Conservation (phyloP, 2,888 invertebrate species). For the Philopedon plagiatum region DNA sequence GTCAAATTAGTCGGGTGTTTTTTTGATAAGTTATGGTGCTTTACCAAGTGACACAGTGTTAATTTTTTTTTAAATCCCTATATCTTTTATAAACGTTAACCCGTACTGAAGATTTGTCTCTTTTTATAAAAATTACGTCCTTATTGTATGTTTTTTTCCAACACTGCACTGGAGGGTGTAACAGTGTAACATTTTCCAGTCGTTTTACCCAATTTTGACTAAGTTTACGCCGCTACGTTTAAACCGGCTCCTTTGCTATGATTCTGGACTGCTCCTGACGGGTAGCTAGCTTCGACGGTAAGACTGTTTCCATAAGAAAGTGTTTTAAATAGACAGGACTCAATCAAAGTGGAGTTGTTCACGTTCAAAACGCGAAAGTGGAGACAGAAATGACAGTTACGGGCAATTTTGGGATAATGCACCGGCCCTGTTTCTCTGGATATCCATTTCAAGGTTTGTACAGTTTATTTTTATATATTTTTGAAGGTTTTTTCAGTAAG, state of each 20-base stretch:
- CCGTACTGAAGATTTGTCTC: too few species aligned
- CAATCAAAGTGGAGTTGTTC: slow-evolving; percentile 8
- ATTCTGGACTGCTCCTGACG: neutral
- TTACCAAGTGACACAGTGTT: neutral
- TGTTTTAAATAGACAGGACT: neutral
- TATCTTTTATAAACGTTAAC: too few species aligned
- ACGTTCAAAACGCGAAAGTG: slow-evolving; percentile 39
- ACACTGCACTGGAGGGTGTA: too few species aligned
- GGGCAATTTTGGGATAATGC: slow-evolving; percentile 69
- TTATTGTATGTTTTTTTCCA: too few species aligned
- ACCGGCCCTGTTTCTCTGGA: slow-evolving; percentile 68
- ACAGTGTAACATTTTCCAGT: too few species aligned
- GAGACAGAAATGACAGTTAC: slow-evolving; percentile 66
- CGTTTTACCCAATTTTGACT: neutral
- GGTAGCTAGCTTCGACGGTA: neutral
- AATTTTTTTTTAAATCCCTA: too few species aligned
- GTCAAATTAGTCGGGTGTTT: neutral
- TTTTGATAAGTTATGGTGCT: neutral
- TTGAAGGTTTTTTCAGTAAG: neutral
- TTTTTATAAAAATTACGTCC: too few species aligned
- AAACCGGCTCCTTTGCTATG: neutral
- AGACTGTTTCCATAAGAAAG: neutral
- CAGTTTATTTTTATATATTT: slow-evolving; percentile 1
- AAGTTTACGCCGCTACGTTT: neutral
- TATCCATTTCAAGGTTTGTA: slow-evolving; percentile 69